Percentiles rank a stretch among this genome's conserved stretches.
Evolutionary conservation across 37 sponge, comb jelly and placozoan species (phyloP).

Genomic region (Agelas oroides): DNA sequence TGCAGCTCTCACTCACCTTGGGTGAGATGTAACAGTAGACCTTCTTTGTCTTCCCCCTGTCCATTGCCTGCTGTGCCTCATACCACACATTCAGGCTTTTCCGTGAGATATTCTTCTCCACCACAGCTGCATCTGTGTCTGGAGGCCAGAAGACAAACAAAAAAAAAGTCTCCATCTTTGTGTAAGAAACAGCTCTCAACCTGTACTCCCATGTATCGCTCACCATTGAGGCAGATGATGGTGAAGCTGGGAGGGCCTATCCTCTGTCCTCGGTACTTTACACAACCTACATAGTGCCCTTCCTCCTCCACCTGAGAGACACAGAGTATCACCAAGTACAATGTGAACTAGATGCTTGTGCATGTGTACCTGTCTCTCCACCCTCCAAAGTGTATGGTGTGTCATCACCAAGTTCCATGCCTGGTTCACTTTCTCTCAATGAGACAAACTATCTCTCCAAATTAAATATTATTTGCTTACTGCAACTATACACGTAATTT

Average conservation of each 20-base stretch:
- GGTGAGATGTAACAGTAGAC: slow-evolving; percentile 87
- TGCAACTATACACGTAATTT: too few species aligned
- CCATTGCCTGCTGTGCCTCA: slow-evolving; percentile 42
- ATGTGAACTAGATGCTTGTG: too few species aligned
- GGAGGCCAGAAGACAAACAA: not conserved
- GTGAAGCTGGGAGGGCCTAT: slow-evolving; percentile 33
- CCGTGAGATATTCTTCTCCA: slow-evolving; percentile 63
- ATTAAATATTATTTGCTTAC: too few species aligned
- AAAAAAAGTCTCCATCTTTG: too few species aligned
- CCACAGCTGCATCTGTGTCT: slow-evolving; percentile 41
- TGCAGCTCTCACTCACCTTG: slow-evolving; percentile 40
- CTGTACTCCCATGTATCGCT: not conserved
- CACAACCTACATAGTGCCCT: slow-evolving; percentile 67
- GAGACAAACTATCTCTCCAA: too few species aligned
- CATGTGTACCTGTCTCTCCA: too few species aligned
- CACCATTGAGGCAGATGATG: slow-evolving; percentile 37
- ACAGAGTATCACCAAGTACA: not conserved
- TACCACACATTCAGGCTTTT: slow-evolving; percentile 60
- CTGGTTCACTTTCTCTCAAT: too few species aligned
- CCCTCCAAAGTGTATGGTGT: not conserved
- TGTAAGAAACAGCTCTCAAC: not conserved
- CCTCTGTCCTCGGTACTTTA: slow-evolving; percentile 47
- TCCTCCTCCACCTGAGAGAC: slow-evolving; percentile 51
- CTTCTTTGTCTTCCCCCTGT: slow-evolving; percentile 45
- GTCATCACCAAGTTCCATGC: too few species aligned